Evolutionary conservation across 2,888 invertebrate genomes (phyloP).

Genomic region (Strigamia maritima): DNA sequence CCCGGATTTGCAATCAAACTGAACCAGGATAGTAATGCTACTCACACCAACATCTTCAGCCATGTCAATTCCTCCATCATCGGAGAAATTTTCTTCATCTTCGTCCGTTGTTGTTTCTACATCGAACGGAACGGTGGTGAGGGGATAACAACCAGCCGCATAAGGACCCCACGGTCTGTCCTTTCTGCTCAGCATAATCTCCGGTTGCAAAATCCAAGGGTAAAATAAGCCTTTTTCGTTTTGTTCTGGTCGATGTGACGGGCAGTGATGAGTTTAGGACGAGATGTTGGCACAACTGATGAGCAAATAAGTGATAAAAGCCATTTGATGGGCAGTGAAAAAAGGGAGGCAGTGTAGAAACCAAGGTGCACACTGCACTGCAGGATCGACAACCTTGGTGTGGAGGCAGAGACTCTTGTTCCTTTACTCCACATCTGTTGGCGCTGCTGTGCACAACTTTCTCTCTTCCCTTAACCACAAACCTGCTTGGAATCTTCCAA

Average conservation of each 20-base stretch:
- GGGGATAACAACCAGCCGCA: conserved; percentile 27
- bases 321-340: conserved; percentile 32
- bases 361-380: conserved; percentile 32
- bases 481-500: neutral
- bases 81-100: conserved; percentile 40
- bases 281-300: conserved; percentile 18
- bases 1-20: no score
- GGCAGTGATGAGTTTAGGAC: conserved; percentile 16
- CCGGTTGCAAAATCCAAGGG: neutral
- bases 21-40: neutral
- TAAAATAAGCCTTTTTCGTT: neutral
- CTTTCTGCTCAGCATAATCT: conserved; percentile 24
- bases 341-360: conserved; percentile 19
- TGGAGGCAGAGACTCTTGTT: conserved; percentile 28
- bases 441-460: conserved; percentile 15
- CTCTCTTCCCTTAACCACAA: conserved; percentile 25
- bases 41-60: conserved; percentile 41
- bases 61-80: conserved; percentile 42
- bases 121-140: neutral
- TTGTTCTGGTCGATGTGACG: neutral
- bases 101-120: conserved; percentile 19
- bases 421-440: conserved; percentile 32
- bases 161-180: conserved; percentile 18
- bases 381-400: conserved; percentile 32
- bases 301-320: conserved; percentile 28